Conservation (phyloP, 2,113 vertebrate species). For the Edolisoma coerulescens region DNA sequence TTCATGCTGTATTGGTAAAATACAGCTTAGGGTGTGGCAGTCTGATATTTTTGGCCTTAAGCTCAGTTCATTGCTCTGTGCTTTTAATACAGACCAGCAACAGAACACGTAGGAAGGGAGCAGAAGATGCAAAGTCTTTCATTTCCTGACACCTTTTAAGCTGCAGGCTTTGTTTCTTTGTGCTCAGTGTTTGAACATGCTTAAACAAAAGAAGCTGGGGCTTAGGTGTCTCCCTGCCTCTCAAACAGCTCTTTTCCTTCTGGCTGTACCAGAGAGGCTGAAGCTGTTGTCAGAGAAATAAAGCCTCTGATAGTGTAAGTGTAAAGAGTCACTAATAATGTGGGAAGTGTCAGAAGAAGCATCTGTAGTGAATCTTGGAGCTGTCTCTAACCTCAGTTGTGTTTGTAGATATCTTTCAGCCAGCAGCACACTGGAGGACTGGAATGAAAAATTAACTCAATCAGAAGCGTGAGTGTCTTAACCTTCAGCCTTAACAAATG, state of each 20-base stretch:
- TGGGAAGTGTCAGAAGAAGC: neutral
- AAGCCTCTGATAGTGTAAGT: neutral
- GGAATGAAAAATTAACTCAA: conserved; percentile 75
- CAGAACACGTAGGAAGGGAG: neutral
- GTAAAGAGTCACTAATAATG: neutral
- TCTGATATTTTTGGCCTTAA: neutral
- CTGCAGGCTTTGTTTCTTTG: neutral
- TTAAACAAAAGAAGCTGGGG: neutral
- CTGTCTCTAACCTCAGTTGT: conserved; percentile 61
- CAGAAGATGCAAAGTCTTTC: neutral
- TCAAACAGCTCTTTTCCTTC: neutral
- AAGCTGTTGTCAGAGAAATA: neutral
- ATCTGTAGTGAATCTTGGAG: neutral
- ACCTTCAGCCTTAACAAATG: conserved; percentile 13
- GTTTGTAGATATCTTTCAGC: conserved; percentile 89
- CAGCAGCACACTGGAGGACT: conserved; percentile 86
- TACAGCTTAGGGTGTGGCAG: neutral
- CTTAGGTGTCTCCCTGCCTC: neutral
- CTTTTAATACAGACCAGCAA: neutral
- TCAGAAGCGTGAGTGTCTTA: conserved; percentile 85
- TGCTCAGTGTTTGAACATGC: neutral
- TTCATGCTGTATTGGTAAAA: neutral
- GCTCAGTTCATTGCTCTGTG: neutral
- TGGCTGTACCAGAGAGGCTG: neutral
- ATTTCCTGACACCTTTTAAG: neutral